Base-by-base conservation (phyloP, 2,797 vertebrate species). In the Cryptoprocta ferox region DNA sequence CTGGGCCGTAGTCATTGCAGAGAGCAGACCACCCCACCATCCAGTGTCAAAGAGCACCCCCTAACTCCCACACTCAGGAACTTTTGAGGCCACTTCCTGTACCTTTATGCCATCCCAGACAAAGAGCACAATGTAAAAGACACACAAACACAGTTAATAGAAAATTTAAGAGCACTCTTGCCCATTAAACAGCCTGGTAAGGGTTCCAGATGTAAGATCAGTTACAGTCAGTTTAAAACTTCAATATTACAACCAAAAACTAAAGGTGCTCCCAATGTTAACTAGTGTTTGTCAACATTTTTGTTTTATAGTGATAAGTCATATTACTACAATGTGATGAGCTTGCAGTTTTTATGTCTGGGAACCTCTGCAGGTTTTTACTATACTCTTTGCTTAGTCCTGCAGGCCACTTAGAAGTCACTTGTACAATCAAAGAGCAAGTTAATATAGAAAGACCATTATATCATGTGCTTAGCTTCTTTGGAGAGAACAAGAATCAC, bases 381-480 rank as follows among this genome's bases (percentile, higher is more conserved):
- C 53, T 91, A 26, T 66, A 15, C 53, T 65, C 6, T 15, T 93
- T 84, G 81, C 73, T 50, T 78, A 85, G 53, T 88, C 37, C 82
- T 59, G 70, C 35, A 71, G 95, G 81, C 85, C 88, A 82, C n/a
- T 92, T 56, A 75, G 37, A 78, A 83, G 42, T 45, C n/a, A n/a
- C 68, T 56, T 39, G 63, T 59, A 92, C 85, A 82, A 93, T 92
- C 75, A 88, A 82, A 90, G 78, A 87, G 79, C 56, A 95, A 91
- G 82, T 95, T 97, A 97, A 79, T 88, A 90, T 79, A 80, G 93
- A 89, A 91, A 80, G 83, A 56, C 88, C 82, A 76, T 85, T 68
- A 81, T 68, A 28, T 11, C 32, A 63, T 16, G 56, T 8, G 48
- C 75, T 95, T 79, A 66, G 81, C 80, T 88, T 73, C 71, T 89